phyloP scores from a whole-genome alignment of 2,113 vertebrate genomes.

The Pleuronectes platessa region DNA sequence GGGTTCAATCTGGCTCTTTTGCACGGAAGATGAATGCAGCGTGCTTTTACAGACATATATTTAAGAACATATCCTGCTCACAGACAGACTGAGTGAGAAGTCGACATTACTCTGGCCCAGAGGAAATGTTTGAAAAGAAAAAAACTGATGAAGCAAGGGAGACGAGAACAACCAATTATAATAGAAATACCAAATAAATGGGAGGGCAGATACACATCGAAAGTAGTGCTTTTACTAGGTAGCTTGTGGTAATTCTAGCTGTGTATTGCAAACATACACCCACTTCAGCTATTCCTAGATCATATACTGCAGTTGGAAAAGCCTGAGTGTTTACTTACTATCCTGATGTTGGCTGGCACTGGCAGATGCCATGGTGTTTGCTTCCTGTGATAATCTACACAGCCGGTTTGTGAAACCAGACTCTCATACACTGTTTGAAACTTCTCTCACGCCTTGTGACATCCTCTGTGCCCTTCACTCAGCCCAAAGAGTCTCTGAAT shows the following conservation, averaged over 20 bases:
- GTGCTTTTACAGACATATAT: neutral
- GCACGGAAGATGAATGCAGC: neutral
- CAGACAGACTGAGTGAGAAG: neutral
- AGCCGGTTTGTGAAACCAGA: slow-evolving; percentile 69
- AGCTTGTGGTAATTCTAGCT: slow-evolving; percentile 28
- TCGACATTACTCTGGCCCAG: neutral
- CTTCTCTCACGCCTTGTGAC: slow-evolving; percentile 49
- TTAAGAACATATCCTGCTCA: neutral
- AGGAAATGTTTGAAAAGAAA: slow-evolving; percentile 2
- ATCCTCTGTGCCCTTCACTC: slow-evolving; percentile 45
- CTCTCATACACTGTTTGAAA: slow-evolving; percentile 56
- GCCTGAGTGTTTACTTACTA: slow-evolving; percentile 70
- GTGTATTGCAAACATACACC: slow-evolving; percentile 39
- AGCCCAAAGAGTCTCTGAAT: neutral
- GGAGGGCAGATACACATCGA: too few species aligned
- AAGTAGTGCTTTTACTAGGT: slow-evolving; percentile 2
- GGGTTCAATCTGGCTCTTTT: neutral
- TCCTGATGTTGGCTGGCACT: slow-evolving; percentile 65
- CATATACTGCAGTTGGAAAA: slow-evolving; percentile 64
- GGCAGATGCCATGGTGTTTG: slow-evolving; percentile 67
- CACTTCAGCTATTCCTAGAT: slow-evolving; percentile 62
- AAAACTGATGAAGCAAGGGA: neutral
- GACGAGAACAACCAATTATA: neutral
- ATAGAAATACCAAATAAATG: neutral
- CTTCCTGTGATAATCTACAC: slow-evolving; percentile 79